Base-by-base conservation (phyloP, 2,888 invertebrate genomes). In the Tenthredo scrophulariae region DNA sequence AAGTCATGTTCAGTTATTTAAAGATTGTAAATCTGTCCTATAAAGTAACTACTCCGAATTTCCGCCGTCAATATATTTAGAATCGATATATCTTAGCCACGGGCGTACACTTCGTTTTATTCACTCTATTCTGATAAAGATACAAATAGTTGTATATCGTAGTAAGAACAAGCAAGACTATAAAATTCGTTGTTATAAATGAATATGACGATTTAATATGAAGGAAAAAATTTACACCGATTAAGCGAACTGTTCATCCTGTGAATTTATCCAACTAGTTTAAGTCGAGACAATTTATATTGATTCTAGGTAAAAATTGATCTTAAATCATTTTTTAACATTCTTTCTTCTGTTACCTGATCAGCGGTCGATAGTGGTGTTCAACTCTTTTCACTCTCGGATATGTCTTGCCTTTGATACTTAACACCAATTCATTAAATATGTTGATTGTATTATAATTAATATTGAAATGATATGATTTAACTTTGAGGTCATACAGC, bases 31-130 rank as follows among this genome's bases (percentile, higher is more conserved):
- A 70, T 70, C 37, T 70, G 18, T 70, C 70, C 18, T 37, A 37
- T 37, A 37, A 70, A 70, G n/a, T 70, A 70, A 37, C 18, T n/a
- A 37, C 33, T 9, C 33, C 9, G 33, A 37, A 18, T 33, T 9
- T 70, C 33, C n/a, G n/a, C 18, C 15, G 18, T 29, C 70, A 70
- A 70, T 70, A 70, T 70, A 62, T 62, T 62, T 70, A 70, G 70
- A 70, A 70, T 70, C 70, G 18, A 70, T 70, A 40, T 29, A 50
- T 50, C 50, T 50, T 7, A 33, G 18, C 29, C 70, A 37, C 33
- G 33, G 37, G 6, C 37, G 70, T 70, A 37, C 18, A 37, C 33
- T 18, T 33, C 4, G 26, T 22, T 62, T 62, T 62, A 62, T 62
- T 62, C 54, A 54, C n/a, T 54, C n/a, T 54, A 54, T 54, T 54